Evolutionary conservation across 2,888 invertebrate genomes (phyloP), one percentile per base, ranked within the genome.

Genomic region (Leptodirus hochenwartii): DNA sequence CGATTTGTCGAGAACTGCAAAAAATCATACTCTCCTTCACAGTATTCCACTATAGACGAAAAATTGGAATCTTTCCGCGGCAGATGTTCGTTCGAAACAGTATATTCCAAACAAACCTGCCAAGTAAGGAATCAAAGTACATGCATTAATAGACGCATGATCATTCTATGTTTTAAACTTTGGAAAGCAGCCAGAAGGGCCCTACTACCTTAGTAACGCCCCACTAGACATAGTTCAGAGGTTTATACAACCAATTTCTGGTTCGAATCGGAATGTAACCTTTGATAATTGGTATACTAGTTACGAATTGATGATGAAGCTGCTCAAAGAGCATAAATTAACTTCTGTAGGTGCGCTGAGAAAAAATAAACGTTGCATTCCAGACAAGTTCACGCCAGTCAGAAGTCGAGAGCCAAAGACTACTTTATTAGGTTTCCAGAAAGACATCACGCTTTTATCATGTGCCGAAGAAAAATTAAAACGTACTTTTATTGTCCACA

Each of bases 91-190:
- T 11, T 11, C 15, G 14, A 24, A 34, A 9, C 42, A 47, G 34
- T 14, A 43, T 28, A 47, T 47, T 10, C 43, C 46, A 6, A 40
- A 41, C 15, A 43, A 48, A 35, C 41, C 45, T 12, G 39, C 37
- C 3, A 44, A 40, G 27, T 46, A 46, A 37, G 43, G 43, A 1
- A 37, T 46, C 4, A 43, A 47, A 39, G 35, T 44, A 10, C 39
- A 34, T 29, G 43, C 44, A 5, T 33, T 37, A 4, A 41, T 28
- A 28, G 41, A 44, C 35, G 34, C 34, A n/a, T 14, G 15, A 26
- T 6, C 14, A 22, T 26, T 26, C 15, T 15, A 26, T 26, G 10
- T 10, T 8, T 26, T 34, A 6, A 43, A 45, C 28, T 25, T 41
- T 6, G 41, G 44, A 15, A 35, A 37, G 29, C 42, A 46, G 28